Conservation (phyloP, 1,140 invertebrate genomes). For the Drosophila subpulchrella region DNA sequence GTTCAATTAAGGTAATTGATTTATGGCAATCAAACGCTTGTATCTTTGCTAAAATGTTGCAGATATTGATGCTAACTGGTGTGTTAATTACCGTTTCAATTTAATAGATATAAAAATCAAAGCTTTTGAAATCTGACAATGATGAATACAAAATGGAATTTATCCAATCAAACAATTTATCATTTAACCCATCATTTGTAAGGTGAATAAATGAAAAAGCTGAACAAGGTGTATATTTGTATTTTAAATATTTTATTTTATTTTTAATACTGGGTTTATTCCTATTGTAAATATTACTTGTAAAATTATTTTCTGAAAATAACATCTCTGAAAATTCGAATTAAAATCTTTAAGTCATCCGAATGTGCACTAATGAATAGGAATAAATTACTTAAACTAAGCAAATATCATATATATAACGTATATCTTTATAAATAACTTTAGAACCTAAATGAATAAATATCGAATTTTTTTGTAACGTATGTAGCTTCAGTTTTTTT, state of each 20-base stretch:
- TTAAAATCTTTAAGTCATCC: background rate
- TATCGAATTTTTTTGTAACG: background rate
- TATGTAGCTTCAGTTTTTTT: too few relatives aligned
- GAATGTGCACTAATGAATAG: background rate
- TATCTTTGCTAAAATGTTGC: background rate
- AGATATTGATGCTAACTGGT: background rate
- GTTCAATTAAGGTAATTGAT: constrained; percentile 10
- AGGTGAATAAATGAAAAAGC: background rate
- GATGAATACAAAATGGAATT: background rate
- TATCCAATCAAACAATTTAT: background rate
- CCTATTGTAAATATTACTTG: background rate
- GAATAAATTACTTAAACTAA: background rate
- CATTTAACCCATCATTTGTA: background rate
- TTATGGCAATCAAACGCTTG: background rate
- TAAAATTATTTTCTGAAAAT: constrained; percentile 3
- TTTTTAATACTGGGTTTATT: background rate
- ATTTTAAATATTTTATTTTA: background rate
- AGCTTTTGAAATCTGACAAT: background rate
- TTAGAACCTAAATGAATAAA: background rate
- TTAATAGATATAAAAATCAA: background rate
- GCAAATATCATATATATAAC: background rate
- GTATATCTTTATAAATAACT: background rate
- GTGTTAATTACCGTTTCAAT: background rate
- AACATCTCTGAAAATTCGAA: background rate
- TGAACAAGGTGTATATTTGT: background rate